These are phyloP conservation scores for Ormia ochracea DNA, from an alignment of 2,888 invertebrate genomes.

Conservation along the genomic window DNA sequence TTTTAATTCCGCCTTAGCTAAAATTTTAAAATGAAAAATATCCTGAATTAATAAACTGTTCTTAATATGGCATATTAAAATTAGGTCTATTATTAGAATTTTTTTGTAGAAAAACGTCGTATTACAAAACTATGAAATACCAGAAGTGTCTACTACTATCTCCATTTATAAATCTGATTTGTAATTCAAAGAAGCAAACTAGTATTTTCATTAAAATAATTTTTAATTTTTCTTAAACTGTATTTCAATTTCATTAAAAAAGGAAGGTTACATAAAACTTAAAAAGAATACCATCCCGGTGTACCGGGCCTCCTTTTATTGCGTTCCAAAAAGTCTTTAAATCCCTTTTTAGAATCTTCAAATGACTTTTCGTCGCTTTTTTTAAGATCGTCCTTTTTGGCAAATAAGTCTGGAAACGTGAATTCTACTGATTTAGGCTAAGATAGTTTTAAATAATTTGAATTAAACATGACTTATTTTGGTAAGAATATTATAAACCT, in stretches of 20 bases:
- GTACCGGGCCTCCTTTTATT: conserved; percentile 84
- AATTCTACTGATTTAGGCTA: conserved; percentile 85
- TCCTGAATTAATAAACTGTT: too few species aligned
- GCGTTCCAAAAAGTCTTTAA: conserved; percentile 80
- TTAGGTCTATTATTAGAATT: too few species aligned
- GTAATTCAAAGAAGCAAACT: too few species aligned
- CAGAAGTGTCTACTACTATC: too few species aligned
- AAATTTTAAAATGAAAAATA: too few species aligned
- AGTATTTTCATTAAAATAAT: too few species aligned
- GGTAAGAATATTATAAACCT: conserved; percentile 69
- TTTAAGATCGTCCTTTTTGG: conserved; percentile 77
- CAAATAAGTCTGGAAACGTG: conserved; percentile 86
- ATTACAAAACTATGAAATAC: too few species aligned
- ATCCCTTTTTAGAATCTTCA: conserved; percentile 81
- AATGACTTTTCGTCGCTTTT: conserved; percentile 81
- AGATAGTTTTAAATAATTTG: not conserved
- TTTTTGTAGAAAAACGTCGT: too few species aligned
- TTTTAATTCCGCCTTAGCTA: not conserved
- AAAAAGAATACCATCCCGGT: conserved; percentile 88
- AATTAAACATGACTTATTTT: not conserved
- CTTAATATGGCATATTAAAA: too few species aligned
- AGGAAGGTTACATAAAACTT: conserved; percentile 65
- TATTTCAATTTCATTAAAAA: conserved; percentile 42
- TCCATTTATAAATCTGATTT: too few species aligned
- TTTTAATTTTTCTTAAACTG: too few species aligned